Evolutionary conservation across 2,113 vertebrate species (phyloP), one percentile per base, ranked within the genome.

Genomic region (Fulmarus glacialis): DNA sequence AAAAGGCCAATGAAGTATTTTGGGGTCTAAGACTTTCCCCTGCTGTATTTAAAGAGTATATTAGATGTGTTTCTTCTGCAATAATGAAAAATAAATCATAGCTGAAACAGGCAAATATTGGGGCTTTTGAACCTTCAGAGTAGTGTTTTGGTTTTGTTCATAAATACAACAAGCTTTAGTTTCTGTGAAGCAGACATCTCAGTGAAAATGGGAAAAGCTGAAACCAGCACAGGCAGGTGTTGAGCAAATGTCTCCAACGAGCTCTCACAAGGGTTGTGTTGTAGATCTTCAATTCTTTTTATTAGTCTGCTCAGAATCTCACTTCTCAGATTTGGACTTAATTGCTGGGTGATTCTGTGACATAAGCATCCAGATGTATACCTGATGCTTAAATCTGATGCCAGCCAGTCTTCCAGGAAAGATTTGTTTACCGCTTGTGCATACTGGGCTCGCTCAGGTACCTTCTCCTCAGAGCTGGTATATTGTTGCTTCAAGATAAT

Each of bases 361-460:
- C 20, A 8, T 40, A n/a, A 62, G 32, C 45, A 45, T 43, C 48
- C 87, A 60, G 34, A 15, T 30, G 8, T 15, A 4, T 60, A 38
- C 48, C 56, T 64, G 47, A 94, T 88, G 95, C 92, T 91, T 90
- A 95, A 96, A 78, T 62, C 64, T 92, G 77, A 71, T 78, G 40
- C 17, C 42, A 47, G 24, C 22, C 18, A 64, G 55, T 87, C 82
- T 92, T 40, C 34, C 30, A n/a, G 18, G 21, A n/a, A 55, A 32
- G 15, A 12, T 11, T 48, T 48, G 7, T 52, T 75, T 58, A 45
- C 12, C 22, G 62, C 53, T 80, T 82, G 64, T 79, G 27, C 64
- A 74, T 68, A 62, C 13, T 12, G 32, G 50, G 16, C 62, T 42
- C 3, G 6, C 20, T 66, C 24, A 21, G 42, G 29, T 85, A 43